Evolutionary conservation across 2,888 invertebrate species (phyloP).

Genomic region (Xestia c-nigrum): DNA sequence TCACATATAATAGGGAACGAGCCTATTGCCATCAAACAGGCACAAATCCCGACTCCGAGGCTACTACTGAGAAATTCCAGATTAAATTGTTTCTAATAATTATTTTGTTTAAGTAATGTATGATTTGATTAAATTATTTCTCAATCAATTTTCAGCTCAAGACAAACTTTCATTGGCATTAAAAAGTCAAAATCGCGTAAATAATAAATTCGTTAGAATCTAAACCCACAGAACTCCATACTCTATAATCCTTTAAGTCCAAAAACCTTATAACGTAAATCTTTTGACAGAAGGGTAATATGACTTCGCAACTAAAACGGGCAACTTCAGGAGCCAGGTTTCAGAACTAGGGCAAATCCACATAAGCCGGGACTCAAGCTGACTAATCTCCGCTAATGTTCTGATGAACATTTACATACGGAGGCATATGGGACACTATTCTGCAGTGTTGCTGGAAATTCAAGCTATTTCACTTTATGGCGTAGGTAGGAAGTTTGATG

Average conservation of each 20-base stretch:
- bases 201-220: neutral
- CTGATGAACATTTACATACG: conserved; percentile 57
- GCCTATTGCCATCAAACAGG: too few relatives aligned
- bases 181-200: neutral
- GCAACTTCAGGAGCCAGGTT: conserved; percentile 39
- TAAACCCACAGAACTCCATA: neutral
- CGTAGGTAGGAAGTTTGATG: neutral
- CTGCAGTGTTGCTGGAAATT: conserved; percentile 22
- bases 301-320: conserved; percentile 42
- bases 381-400: conserved; percentile 57
- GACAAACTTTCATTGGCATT: neutral
- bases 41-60: too few relatives aligned
- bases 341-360: conserved; percentile 56
- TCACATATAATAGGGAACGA: too few relatives aligned
- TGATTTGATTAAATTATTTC: neutral
- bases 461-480: conserved; percentile 1
- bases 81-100: too few relatives aligned
- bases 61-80: too few relatives aligned
- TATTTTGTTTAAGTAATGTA: too few relatives aligned
- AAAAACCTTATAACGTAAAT: conserved; percentile 12
- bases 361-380: conserved; percentile 35
- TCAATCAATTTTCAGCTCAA: neutral
- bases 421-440: conserved; percentile 23
- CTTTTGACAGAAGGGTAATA: conserved; percentile 26
- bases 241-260: conserved; percentile 1